Conservation (phyloP, 2,888 invertebrate genomes). For the Lordiphosa andalusiaca region DNA sequence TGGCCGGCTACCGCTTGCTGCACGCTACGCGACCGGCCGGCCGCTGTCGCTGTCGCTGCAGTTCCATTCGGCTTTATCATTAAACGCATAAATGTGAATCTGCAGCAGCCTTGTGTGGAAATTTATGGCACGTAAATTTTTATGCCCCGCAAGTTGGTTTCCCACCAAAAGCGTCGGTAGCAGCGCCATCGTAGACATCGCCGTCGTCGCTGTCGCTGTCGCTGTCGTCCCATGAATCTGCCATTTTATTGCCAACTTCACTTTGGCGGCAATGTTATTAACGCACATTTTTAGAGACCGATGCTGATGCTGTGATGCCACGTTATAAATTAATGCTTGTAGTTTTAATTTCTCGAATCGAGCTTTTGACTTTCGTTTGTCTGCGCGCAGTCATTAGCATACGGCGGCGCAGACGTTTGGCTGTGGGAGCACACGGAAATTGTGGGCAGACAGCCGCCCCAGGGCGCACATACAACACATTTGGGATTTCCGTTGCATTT, state of each 20-base stretch:
- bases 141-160: conserved; percentile 51
- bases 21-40: conserved; percentile 51
- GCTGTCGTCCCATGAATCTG: conserved; percentile 72
- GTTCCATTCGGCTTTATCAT: conserved; percentile 67
- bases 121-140: conserved; percentile 76
- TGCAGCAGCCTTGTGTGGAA: conserved; percentile 66
- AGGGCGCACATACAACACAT: conserved; percentile 14
- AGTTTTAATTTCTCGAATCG: conserved; percentile 23
- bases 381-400: conserved; percentile 49
- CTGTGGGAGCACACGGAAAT: conserved; percentile 54
- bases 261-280: conserved; percentile 76
- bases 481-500: conserved; percentile 67
- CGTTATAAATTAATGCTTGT: conserved; percentile 51
- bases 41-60: background rate
- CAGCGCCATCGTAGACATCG: conserved; percentile 34
- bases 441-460: conserved; percentile 44
- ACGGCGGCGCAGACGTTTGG: background rate
- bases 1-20: conserved; percentile 59
- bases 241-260: conserved; percentile 72
- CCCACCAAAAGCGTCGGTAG: conserved; percentile 59
- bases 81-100: conserved; percentile 74
- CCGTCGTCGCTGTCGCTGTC: conserved; percentile 40
- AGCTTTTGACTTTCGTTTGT: conserved; percentile 36
- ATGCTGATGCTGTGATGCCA: conserved; percentile 15
- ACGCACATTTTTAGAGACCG: conserved; percentile 72